Conservation (phyloP, 2,797 vertebrate species). For the Tokudaia tokunoshimensis region DNA sequence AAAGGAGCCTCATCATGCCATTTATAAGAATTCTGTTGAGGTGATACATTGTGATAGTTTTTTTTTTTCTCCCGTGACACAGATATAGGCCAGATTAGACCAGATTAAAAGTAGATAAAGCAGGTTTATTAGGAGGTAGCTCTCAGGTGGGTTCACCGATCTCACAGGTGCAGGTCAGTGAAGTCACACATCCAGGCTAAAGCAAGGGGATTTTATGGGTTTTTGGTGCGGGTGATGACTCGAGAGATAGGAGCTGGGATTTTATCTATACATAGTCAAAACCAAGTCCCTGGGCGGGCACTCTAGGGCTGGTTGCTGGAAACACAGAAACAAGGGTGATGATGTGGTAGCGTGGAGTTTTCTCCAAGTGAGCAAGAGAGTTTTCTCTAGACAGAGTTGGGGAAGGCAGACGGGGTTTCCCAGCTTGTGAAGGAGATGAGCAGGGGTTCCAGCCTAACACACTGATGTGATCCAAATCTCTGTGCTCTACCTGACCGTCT, state of each 20-base stretch:
- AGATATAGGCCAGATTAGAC: neutral
- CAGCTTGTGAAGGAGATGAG: neutral
- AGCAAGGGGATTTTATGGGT: neutral
- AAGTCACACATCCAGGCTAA: neutral
- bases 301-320: neutral
- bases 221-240: neutral
- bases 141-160: neutral
- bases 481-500: neutral
- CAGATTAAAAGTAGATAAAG: neutral
- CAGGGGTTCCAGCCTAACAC: neutral
- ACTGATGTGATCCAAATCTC: neutral
- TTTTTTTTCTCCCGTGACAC: neutral
- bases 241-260: neutral
- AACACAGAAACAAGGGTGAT: neutral
- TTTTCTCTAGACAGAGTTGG: neutral
- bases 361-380: neutral
- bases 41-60: neutral
- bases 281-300: neutral
- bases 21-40: neutral
- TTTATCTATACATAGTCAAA: neutral
- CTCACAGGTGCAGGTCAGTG: neutral
- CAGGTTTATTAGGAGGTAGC: neutral
- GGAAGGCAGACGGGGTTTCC: neutral
- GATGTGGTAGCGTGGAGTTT: neutral
- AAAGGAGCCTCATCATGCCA: neutral